A percentile compares a stretch with the other conserved stretches of the same genome.
These are phyloP conservation scores for Halocynthia aurantium DNA, from an alignment of 23 tunicate genomes.

Conservation along the genomic window DNA sequence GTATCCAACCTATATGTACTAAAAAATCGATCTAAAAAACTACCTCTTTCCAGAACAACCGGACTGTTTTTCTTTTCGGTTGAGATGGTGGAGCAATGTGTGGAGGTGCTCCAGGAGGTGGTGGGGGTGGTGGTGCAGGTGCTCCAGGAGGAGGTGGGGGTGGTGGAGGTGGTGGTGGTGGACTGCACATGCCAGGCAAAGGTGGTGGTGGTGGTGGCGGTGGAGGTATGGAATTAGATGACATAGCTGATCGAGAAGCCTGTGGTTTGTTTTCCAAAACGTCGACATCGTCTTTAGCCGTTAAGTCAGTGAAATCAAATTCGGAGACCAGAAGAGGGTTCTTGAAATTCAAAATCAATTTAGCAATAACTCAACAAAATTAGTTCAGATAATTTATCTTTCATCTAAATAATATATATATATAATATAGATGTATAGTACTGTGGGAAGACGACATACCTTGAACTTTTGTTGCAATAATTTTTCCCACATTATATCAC, in stretches of 20 bases:
- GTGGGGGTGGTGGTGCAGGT: constrained; percentile 61
- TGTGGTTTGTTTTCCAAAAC: constrained; percentile 9
- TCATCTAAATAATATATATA: background rate
- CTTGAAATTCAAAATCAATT: constrained; percentile 9
- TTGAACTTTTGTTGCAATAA: constrained; percentile 25
- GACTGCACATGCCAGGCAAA: constrained; percentile 21
- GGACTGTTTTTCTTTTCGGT: constrained; percentile 65
- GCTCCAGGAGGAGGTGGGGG: constrained; percentile 44
- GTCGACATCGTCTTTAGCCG: constrained; percentile 51
- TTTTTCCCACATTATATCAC: constrained; percentile 95
- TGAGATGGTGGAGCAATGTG: constrained; percentile 19
- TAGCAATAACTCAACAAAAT: background rate
- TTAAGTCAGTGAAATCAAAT: constrained; percentile 79
- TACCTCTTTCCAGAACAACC: constrained; percentile 97
- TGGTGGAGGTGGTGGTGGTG: constrained; percentile 64
- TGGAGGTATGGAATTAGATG: constrained; percentile 24
- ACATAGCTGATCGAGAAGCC: constrained; percentile 10
- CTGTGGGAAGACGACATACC: constrained; percentile 25
- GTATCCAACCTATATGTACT: background rate
- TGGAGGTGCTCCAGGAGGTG: constrained; percentile 25
- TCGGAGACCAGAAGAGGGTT: constrained; percentile 70
- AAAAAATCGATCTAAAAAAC: background rate
- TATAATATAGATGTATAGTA: background rate
- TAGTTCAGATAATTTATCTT: background rate
- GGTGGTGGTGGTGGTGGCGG: constrained; percentile 64